These are phyloP conservation scores for Samia ricini DNA, from an alignment of 1,140 invertebrate species.

Conservation along the genomic window DNA sequence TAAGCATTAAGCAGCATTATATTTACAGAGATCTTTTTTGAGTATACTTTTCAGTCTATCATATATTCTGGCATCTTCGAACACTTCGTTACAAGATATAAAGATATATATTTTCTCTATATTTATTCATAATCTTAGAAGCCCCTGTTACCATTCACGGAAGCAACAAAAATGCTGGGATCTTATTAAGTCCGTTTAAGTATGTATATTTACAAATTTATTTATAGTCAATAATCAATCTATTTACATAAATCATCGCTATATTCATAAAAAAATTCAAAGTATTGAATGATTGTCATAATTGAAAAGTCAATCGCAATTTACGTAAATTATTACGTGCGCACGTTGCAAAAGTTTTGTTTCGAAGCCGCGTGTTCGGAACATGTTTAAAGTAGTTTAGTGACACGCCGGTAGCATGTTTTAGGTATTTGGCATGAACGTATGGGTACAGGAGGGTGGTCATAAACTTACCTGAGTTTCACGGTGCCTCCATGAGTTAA, in stretches of 20 bases:
- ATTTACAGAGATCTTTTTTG: too few relatives aligned
- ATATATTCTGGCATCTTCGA: not conserved
- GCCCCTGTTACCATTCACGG: not conserved
- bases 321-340: not conserved
- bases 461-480: slow-evolving; percentile 58
- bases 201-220: not conserved
- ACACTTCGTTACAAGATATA: not conserved
- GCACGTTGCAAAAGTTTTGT: not conserved
- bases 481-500: slow-evolving; percentile 67
- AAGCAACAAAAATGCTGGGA: slow-evolving; percentile 5
- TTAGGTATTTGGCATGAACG: not conserved
- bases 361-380: not conserved
- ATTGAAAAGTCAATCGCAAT: not conserved
- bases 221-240: not conserved
- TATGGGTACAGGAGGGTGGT: not conserved
- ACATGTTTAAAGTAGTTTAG: not conserved
- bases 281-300: not conserved
- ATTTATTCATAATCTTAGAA: not conserved
- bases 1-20: too few relatives aligned
- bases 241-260: not conserved
- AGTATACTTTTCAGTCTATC: too few relatives aligned
- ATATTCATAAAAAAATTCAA: not conserved
- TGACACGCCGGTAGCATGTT: not conserved
- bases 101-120: not conserved
- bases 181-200: not conserved